phyloP scores from a whole-genome alignment of 2,113 vertebrate species.

The Redunca redunca region DNA sequence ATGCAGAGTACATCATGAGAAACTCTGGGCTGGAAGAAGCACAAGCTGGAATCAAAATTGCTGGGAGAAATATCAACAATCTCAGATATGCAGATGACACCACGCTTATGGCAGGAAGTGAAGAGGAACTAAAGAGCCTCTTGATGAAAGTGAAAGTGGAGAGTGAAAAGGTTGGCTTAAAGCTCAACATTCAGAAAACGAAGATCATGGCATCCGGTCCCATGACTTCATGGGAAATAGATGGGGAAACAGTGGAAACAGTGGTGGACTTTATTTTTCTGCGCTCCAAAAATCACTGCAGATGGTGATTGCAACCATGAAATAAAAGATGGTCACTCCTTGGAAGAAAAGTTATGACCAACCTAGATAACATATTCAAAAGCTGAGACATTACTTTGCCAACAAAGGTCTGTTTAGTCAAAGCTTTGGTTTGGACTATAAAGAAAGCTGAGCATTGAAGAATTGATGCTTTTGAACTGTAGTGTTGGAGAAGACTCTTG shows the following conservation, averaged over 20 bases:
- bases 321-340: too few species aligned
- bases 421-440: neutral
- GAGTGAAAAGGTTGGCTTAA: neutral
- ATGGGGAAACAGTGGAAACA: neutral
- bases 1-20: neutral
- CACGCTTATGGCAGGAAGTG: neutral
- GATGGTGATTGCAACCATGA: neutral
- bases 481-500: neutral
- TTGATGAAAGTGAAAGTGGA: neutral
- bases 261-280: neutral
- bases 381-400: neutral
- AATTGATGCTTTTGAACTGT: neutral
- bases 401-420: neutral
- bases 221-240: neutral
- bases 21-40: fast-evolving
- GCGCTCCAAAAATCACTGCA: neutral
- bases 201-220: neutral
- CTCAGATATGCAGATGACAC: neutral
- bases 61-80: neutral
- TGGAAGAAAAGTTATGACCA: neutral
- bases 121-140: neutral
- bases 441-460: neutral
- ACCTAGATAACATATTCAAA: neutral
- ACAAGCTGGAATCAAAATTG: neutral
- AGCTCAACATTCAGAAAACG: neutral